Evolutionary conservation across 2,888 invertebrate species (phyloP), one percentile per base, ranked within the genome.

Genomic region (Nemotelus nigrinus): DNA sequence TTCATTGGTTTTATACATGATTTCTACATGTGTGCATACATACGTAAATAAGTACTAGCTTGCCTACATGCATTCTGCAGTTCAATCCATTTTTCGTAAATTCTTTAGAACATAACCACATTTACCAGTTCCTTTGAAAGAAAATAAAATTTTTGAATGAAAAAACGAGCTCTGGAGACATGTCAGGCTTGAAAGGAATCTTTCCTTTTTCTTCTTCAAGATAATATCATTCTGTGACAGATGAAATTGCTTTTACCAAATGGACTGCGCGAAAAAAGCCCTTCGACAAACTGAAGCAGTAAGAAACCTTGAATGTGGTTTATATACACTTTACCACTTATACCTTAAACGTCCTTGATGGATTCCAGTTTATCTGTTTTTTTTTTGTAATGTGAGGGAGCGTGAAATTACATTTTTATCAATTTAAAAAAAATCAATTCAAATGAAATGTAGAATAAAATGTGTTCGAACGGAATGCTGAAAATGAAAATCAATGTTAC

Each of bases 291-390:
- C n/a, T 60, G 43, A 39, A 25, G 4, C 67, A n/a, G 48, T 68
- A 65, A 65, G 45, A 55, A 47, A 72, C 60, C 25, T 25, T 72
- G 8, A 57, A 10, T 72, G 57, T 60, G 72, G 72, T n/a, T 65
- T 72, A 76, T 74, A 75, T 79, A 79, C 77, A 76, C 48, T 81
- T 81, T 80, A 80, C 80, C 80, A 76, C 78, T 85, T 85, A 85
- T 87, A 87, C 87, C 87, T 87, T 87, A 83, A 87, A 87, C 82
- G 87, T 87, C 87, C 87, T 87, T 83, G 87, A 86, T 82, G 87
- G 87, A 85, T 87, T 87, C 87, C 87, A 87, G 86, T 87, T 87
- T 82, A 87, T 87, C 87, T 87, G 85, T 85, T 83, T 74, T 81
- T 10, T 57, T 57, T 57, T 57, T 57, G 81, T 82, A 41, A 55